Conservation (phyloP, 2,113 vertebrate genomes). For the Microtus richardsoni region DNA sequence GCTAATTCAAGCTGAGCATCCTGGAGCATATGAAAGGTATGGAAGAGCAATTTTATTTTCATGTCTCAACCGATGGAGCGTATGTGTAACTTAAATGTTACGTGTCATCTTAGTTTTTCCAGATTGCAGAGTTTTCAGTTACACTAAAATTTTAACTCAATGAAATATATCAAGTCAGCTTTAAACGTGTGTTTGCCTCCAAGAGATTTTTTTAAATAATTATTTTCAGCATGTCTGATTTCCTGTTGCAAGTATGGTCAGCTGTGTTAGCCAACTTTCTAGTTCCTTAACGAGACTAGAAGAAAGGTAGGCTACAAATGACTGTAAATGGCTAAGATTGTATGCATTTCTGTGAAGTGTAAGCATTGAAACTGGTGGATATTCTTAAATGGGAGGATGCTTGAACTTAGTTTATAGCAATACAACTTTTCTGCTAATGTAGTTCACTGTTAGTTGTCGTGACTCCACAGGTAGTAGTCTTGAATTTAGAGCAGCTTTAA, state of each 20-base stretch:
- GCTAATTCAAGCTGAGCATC: slow-evolving; percentile 82
- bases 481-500: slow-evolving; percentile 13
- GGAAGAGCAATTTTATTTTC: slow-evolving; percentile 21
- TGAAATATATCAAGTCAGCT: slow-evolving; percentile 25
- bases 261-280: background rate
- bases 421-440: background rate
- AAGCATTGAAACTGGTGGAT: slow-evolving; percentile 5
- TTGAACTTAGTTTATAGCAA: slow-evolving; percentile 44
- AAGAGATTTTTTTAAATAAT: slow-evolving; percentile 42
- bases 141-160: background rate
- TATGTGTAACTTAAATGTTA: slow-evolving; percentile 53
- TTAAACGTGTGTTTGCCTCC: slow-evolving; percentile 38
- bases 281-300: background rate
- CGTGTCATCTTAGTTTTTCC: slow-evolving; percentile 24
- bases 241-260: background rate
- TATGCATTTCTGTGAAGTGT: background rate
- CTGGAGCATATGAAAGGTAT: slow-evolving; percentile 87
- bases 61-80: background rate
- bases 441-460: slow-evolving; percentile 13
- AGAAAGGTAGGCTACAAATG: background rate
- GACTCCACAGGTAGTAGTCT: background rate
- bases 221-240: background rate
- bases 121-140: slow-evolving; percentile 7
- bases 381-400: slow-evolving; percentile 28
- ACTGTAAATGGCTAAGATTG: background rate